A percentile compares a stretch with the other conserved stretches of the same genome.
These are phyloP conservation scores for Etia nguti DNA, from an alignment of 2,113 vertebrate genomes.

Conservation along the genomic window DNA sequence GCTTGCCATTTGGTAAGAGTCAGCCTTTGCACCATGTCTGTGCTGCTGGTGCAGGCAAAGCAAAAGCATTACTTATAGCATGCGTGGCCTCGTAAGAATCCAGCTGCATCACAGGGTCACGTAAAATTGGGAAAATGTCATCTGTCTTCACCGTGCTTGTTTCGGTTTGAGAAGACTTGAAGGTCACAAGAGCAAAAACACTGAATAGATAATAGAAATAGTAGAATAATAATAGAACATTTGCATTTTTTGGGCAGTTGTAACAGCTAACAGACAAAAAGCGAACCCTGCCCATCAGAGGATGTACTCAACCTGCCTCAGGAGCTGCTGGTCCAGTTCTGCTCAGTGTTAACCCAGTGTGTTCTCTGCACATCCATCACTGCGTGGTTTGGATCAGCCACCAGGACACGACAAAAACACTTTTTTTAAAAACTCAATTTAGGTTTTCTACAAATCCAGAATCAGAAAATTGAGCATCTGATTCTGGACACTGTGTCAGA, in stretches of 20 bases:
- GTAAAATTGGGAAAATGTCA: background rate
- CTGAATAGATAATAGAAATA: background rate
- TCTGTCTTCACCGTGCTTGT: background rate
- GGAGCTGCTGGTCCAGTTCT: too few species aligned
- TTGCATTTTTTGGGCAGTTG: background rate
- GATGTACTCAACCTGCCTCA: background rate
- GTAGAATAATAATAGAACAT: background rate
- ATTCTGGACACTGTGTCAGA: background rate
- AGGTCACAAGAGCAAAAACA: background rate
- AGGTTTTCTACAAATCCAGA: too few species aligned
- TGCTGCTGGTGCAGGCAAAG: background rate
- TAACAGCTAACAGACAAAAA: background rate
- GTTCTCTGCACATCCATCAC: too few species aligned
- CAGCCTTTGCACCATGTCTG: fast-evolving
- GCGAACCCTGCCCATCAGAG: background rate
- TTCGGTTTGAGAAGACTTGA: fast-evolving
- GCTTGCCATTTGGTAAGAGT: background rate
- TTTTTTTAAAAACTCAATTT: fast-evolving
- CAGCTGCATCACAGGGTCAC: background rate
- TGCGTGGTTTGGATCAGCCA: background rate
- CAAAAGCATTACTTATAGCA: background rate
- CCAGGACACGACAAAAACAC: background rate
- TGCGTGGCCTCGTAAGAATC: background rate
- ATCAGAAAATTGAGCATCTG: too few species aligned
- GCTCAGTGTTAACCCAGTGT: too few species aligned